Conservation (phyloP, 1,140 invertebrate genomes). For the Danaus melanippus region DNA sequence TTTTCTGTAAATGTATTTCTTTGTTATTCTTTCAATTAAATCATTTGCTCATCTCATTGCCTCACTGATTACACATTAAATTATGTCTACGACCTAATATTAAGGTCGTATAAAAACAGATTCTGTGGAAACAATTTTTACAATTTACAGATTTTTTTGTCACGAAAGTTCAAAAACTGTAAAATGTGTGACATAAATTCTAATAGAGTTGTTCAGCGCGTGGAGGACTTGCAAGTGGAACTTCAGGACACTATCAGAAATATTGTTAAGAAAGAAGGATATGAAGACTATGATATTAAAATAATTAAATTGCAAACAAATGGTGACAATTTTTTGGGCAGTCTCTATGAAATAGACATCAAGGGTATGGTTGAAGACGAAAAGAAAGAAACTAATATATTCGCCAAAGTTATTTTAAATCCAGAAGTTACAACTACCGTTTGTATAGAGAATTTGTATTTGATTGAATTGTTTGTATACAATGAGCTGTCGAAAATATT, state of each 20-base stretch:
- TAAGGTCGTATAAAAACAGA: too few species aligned
- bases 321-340: conserved; percentile 20
- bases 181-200: too few species aligned
- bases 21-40: too few species aligned
- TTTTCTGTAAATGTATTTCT: too few species aligned
- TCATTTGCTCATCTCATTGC: too few species aligned
- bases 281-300: conserved; percentile 6
- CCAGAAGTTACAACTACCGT: conserved; percentile 15
- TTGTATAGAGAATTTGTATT: conserved; percentile 15
- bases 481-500: conserved; percentile 21
- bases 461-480: conserved; percentile 24
- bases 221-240: too few species aligned
- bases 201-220: too few species aligned
- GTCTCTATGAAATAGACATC: conserved; percentile 20
- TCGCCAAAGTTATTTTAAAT: conserved; percentile 15
- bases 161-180: too few species aligned
- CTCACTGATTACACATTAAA: too few species aligned
- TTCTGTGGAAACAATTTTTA: too few species aligned
- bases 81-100: too few species aligned
- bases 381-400: conserved; percentile 20
- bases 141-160: too few species aligned
- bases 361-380: conserved; percentile 13
- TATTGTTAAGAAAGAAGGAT: conserved; percentile 11
- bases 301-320: conserved; percentile 5
- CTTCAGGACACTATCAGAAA: conserved; percentile 7